Conservation (phyloP, 2,888 invertebrate species). For the Pristionchus exspectatus region DNA sequence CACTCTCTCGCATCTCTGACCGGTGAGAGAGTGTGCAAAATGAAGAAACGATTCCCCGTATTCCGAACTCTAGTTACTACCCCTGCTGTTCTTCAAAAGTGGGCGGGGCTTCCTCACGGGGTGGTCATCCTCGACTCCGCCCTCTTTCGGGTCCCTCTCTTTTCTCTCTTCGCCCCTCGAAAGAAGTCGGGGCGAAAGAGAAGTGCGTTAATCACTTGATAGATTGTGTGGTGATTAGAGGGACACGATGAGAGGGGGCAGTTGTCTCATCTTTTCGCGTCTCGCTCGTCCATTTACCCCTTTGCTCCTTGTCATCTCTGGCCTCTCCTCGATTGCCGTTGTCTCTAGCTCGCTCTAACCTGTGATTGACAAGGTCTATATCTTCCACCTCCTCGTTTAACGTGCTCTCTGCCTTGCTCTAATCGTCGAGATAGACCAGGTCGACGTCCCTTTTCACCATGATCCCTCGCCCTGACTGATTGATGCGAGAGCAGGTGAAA, state of each 20-base stretch:
- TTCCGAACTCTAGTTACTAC: no score
- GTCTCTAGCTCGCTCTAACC: neutral
- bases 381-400: neutral
- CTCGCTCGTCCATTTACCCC: neutral
- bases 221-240: constrained; percentile 22
- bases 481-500: no score
- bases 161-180: neutral
- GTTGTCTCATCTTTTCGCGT: constrained; percentile 17
- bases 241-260: constrained; percentile 78
- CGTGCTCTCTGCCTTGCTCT: neutral
- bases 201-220: constrained; percentile 48
- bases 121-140: constrained; percentile 41
- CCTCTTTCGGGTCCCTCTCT: neutral
- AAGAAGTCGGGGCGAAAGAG: neutral
- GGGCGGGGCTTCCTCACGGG: constrained; percentile 10
- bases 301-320: neutral
- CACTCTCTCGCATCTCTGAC: no score
- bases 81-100: neutral
- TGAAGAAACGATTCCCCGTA: no score
- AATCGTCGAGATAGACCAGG: neutral
- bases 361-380: no score
- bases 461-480: no score
- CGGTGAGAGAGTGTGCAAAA: no score
- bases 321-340: neutral
- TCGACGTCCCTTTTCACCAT: no score